Base-by-base conservation (phyloP, 1,140 invertebrate species). In the Drosophila sturtevanti region DNA sequence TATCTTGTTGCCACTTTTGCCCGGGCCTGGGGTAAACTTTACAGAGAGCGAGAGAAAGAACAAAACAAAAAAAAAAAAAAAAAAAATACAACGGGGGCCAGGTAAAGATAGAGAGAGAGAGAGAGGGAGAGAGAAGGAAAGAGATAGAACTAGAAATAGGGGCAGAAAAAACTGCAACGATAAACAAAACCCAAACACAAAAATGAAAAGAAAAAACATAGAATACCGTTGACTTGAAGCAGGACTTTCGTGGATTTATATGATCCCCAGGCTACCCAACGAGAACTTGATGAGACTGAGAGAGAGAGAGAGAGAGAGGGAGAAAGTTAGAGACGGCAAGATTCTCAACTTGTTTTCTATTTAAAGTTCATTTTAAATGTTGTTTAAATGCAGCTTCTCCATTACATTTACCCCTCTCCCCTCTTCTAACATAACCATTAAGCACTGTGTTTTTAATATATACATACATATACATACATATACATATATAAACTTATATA, bases 1-100 rank as follows among this genome's bases (percentile, higher is more conserved):
- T 82, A 87, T 86, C 75, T 79, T 76, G 79, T 75, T 81, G 81
- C 76, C 55, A 71, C 41, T 48, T 48, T 67, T 73, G 62, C 62
- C 67, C 66, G 55, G 75, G 72, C 56, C 51, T 48, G 41, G 61
- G 69, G 81, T 71, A 86, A 81, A 85, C 74, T 48, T 48, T 16
- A 48, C 7, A 48, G 41, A 48, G 16, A 85, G 63, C 71, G 37
- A 54, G 48, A 64, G 64, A 62, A 48, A 72, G 59, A 51, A 65
- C 21, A 16, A 41, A 38, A 38, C 2, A 2, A 85, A 63, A 74
- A 38, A 54, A 51, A 64, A 67, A 62, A 54, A 68, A 60, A 48
- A 69, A 24, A 21, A 38, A 37, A 37, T 27, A 31, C 41, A n/a
- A n/a, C n/a, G 14, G 24, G 61, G 62, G 37, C 11, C 16, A 48